Evolutionary conservation across 1,140 invertebrate genomes (phyloP).

Genomic region (Leptopilina clavipes): DNA sequence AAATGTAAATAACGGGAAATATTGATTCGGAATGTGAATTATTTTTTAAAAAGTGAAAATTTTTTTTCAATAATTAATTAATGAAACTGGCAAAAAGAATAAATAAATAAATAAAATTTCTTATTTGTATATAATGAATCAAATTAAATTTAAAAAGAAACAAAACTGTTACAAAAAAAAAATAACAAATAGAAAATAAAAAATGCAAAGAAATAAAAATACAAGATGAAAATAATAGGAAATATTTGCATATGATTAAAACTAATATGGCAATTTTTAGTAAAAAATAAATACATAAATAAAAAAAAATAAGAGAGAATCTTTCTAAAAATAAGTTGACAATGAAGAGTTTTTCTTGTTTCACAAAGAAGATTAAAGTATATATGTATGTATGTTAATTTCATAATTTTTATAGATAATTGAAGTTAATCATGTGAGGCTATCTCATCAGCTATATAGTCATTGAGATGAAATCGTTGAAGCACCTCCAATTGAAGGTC

Average conservation of each 20-base stretch:
- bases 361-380: not conserved
- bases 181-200: not conserved
- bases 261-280: too few relatives aligned
- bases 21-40: not conserved
- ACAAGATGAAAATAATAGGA: too few relatives aligned
- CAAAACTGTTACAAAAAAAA: too few relatives aligned
- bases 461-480: slow-evolving; percentile 24
- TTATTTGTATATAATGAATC: too few relatives aligned
- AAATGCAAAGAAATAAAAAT: not conserved
- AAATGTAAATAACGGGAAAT: not conserved
- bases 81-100: too few relatives aligned
- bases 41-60: too few relatives aligned
- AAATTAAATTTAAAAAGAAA: too few relatives aligned
- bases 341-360: not conserved
- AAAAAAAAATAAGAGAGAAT: not conserved
- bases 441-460: slow-evolving; percentile 7
- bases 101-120: too few relatives aligned
- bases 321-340: slow-evolving; percentile 9
- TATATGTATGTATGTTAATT: not conserved
- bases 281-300: too few relatives aligned
- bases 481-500: slow-evolving; percentile 29
- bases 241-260: too few relatives aligned
- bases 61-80: too few relatives aligned
- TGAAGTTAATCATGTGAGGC: slow-evolving; percentile 8
- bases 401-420: slow-evolving; percentile 28